Conservation (phyloP, 1,140 invertebrate genomes). For the Megalonaias nervosa region DNA sequence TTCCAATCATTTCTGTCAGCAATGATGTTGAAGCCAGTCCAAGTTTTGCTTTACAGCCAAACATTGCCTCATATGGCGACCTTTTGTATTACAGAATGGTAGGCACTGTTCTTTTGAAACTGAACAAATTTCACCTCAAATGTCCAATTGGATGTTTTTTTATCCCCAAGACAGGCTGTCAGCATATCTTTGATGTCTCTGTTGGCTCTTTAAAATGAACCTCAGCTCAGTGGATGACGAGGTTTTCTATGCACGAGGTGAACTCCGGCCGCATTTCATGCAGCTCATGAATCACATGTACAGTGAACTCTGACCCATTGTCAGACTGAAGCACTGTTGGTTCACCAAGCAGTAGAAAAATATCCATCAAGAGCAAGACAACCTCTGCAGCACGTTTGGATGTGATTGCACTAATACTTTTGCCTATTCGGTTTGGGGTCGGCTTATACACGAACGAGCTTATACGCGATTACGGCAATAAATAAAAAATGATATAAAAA, state of each 20-base stretch:
- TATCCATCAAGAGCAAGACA: background rate
- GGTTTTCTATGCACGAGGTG: conserved; percentile 48
- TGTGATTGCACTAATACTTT: conserved; percentile 14
- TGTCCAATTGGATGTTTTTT: conserved; percentile 39
- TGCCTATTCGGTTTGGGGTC: background rate
- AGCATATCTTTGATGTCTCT: conserved; percentile 48
- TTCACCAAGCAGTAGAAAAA: background rate
- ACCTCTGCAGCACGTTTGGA: conserved; percentile 5
- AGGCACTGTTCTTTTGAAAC: too few species aligned
- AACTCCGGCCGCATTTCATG: conserved; percentile 40
- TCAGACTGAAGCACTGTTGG: conserved; percentile 40
- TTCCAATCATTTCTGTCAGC: too few species aligned
- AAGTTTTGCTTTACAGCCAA: too few species aligned
- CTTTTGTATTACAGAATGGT: too few species aligned
- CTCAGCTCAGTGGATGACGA: conserved; percentile 47
- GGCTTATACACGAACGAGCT: conserved; percentile 6
- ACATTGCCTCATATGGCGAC: too few species aligned
- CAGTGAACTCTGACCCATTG: conserved; percentile 42
- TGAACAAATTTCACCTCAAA: too few species aligned
- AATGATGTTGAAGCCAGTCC: too few species aligned
- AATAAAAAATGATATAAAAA: conserved; percentile 14
- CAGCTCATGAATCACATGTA: conserved; percentile 34
- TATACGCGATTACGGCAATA: conserved; percentile 4
- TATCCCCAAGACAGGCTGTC: conserved; percentile 43
- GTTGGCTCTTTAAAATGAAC: conserved; percentile 45